These are phyloP conservation scores for Conistra vaccinii DNA, from an alignment of 2,888 invertebrate species.

Conservation along the genomic window DNA sequence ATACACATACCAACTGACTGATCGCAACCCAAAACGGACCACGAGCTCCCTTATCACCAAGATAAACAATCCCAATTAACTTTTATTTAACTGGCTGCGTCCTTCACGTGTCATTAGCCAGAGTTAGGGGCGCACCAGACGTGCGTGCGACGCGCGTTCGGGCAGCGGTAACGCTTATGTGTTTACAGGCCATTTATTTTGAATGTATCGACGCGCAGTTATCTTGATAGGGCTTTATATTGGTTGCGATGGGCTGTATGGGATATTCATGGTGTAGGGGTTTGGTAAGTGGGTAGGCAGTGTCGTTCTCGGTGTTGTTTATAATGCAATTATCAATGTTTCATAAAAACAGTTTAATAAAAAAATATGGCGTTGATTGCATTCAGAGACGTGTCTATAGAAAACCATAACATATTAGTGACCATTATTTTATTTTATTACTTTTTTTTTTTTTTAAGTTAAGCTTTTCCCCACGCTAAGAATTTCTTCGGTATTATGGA, in stretches of 20 bases:
- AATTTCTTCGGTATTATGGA: too few relatives aligned
- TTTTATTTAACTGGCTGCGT: constrained; percentile 56
- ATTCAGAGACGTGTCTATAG: neutral
- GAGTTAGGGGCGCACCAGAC: constrained; percentile 42
- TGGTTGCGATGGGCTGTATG: constrained; percentile 17
- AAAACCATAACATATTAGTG: too few relatives aligned
- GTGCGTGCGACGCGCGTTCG: constrained; percentile 47
- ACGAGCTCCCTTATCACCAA: constrained; percentile 29
- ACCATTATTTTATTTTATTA: too few relatives aligned
- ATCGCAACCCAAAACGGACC: constrained; percentile 1
- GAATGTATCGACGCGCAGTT: constrained; percentile 53
- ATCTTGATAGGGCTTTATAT: constrained; percentile 50
- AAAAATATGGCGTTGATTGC: neutral
- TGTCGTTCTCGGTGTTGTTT: neutral
- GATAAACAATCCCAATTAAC: constrained; percentile 54
- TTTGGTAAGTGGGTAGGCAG: neutral
- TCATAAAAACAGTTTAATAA: neutral
- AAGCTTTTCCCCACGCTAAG: too few relatives aligned
- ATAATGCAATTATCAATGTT: neutral
- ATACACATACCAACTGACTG: neutral
- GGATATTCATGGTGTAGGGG: constrained; percentile 9
- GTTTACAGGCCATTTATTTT: constrained; percentile 52
- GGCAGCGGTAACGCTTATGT: constrained; percentile 49
- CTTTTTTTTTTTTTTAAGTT: too few relatives aligned
- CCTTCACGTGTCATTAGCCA: constrained; percentile 53